Evolutionary conservation across 2,888 invertebrate genomes (phyloP).

Genomic region (Dyspetes luteomarginatus): DNA sequence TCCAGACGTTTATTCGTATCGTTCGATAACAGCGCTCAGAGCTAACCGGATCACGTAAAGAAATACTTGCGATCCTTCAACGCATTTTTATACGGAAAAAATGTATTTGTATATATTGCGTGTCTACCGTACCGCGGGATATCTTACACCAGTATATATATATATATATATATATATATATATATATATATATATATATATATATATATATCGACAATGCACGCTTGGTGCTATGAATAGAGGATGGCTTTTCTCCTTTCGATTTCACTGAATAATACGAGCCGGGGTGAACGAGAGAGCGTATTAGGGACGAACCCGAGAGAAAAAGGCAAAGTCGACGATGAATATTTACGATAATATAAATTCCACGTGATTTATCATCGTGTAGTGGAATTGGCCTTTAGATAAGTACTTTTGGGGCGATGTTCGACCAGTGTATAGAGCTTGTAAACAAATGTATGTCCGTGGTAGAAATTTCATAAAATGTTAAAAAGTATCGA

Average conservation of each 20-base stretch:
- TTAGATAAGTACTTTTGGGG: conserved; percentile 28
- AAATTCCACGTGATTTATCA: conserved; percentile 50
- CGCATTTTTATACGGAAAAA: conserved; percentile 52
- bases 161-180: not conserved
- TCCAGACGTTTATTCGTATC: not conserved
- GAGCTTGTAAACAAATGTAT: conserved; percentile 32
- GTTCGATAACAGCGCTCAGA: conserved; percentile 27
- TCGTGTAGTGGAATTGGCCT: conserved; percentile 16
- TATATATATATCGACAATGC: not conserved
- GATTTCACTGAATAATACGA: conserved; percentile 61
- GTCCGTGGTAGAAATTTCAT: conserved; percentile 17
- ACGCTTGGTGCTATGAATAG: conserved; percentile 35
- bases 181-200: not conserved
- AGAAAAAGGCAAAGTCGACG: not conserved
- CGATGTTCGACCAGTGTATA: not conserved
- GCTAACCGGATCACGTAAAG: conserved; percentile 65
- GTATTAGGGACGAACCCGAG: conserved; percentile 4
- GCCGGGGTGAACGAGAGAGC: not conserved
- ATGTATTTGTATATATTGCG: conserved; percentile 12
- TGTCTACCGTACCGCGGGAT: not conserved
- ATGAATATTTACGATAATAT: conserved; percentile 38
- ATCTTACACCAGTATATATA: not conserved
- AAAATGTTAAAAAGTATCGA: conserved; percentile 38
- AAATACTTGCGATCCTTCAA: conserved; percentile 34
- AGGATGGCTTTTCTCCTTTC: conserved; percentile 40